Base-by-base conservation (phyloP, 1,140 invertebrate species). In the Trachymyrmex septentrionalis region DNA sequence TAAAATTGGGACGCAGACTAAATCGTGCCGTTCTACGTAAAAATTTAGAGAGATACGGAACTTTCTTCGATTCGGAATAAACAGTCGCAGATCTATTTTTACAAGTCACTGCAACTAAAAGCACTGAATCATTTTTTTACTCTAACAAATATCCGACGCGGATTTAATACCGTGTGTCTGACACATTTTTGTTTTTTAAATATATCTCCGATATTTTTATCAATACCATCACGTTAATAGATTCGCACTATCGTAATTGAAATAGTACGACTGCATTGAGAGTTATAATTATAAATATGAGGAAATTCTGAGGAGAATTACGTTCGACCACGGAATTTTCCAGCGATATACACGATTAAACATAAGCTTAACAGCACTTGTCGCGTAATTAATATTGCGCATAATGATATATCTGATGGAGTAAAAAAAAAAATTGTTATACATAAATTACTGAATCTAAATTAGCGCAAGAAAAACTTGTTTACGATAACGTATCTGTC, bases 321-420 rank as follows among this genome's bases (percentile, higher is more conserved):
- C 0, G 24, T 24, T 38, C 16, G 21, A 69, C 24, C n/a, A 48
- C 16, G 77, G 27, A 38, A 80, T 24, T 55, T 69, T 30, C 63
- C 77, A 69, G 30, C 14, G 5, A 5, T 57, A 44, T 5, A 27
- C 9, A 27, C 3, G n/a, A 48, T 48, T 48, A 69, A 48, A 27
- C 4, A 48, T 66, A 48, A 3, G 21, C 21, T 69, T 55, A 55
- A 69, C 7, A 30, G 2, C 24, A 48, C 44, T 21, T 21, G 44
- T 80, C 63, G n/a, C n/a, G 76, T 59, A 80, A 80, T 34, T 3
- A 27, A 66, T 53, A 61, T 76, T 27, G 50, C 48, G 21, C 48
- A 16, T 44, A 55, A 67, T 19, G 53, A 71, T 48, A 59, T 48
- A 19, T 27, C 16, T 21, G 55, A 73, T n/a, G n/a, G 30, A 19